Percentiles rank a stretch among this genome's conserved stretches.
These are phyloP conservation scores for Sebastes ruberrimus DNA, from an alignment of 2,797 vertebrate species.

Conservation along the genomic window DNA sequence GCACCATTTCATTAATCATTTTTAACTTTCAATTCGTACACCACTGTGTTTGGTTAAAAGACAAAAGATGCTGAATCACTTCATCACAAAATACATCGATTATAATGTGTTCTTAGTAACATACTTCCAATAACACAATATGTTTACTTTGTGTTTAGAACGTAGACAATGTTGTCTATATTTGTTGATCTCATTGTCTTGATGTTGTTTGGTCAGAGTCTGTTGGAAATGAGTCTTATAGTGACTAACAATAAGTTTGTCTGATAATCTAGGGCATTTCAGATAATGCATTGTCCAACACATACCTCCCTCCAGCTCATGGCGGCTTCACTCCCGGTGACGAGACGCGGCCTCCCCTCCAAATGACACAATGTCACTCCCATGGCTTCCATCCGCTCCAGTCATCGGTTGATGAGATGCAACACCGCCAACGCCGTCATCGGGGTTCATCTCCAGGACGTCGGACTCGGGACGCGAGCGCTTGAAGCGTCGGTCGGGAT, in stretches of 20 bases:
- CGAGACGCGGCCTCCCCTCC: neutral
- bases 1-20: constrained; percentile 45
- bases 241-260: neutral
- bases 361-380: neutral
- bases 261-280: neutral
- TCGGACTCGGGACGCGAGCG: constrained; percentile 87
- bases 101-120: constrained; percentile 25
- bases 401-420: neutral
- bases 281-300: neutral
- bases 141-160: constrained; percentile 21
- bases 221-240: neutral
- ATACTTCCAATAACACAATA: constrained; percentile 24
- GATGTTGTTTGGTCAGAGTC: neutral
- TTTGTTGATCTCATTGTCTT: neutral
- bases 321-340: constrained; percentile 54
- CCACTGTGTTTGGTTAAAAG: neutral
- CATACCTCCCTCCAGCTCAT: neutral
- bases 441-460: constrained; percentile 71
- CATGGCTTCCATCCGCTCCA: constrained; percentile 1
- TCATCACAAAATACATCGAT: constrained; percentile 37
- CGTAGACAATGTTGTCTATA: neutral
- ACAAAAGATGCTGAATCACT: neutral
- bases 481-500: constrained; percentile 94
- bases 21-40: neutral
- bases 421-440: constrained; percentile 70